Evolutionary conservation across 2,888 invertebrate genomes (phyloP), one percentile per base, ranked within the genome.

Genomic region (Hipparchia sbordonii): DNA sequence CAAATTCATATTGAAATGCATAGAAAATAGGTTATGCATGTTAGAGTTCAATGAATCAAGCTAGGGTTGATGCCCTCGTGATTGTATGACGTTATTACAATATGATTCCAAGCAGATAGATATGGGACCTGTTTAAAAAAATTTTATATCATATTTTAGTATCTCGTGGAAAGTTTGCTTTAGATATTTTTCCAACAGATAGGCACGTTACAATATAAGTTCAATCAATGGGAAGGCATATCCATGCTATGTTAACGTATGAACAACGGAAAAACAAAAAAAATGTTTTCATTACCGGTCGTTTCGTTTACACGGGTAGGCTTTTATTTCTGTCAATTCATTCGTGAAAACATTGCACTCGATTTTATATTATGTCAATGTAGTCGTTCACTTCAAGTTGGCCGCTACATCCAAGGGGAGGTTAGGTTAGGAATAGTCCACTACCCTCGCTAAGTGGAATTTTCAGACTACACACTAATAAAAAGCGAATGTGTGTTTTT

Each of bases 221-320:
- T 56, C 2, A 39, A 33, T 67, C 39, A 61, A 63, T 61, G 61
- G 67, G 46, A 60, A 10, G 77, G 45, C 77, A 57, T 79, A 79
- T 84, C 86, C 81, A 79, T 72, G 77, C 57, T 74, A 71, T 60
- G 74, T 75, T 73, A 75, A 74, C 56, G 75, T 61, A 33, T 69
- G 66, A 72, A 76, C 73, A 70, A 56, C 70, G 75, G 75, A 77
- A 81, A 81, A 79, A 79, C 6, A 78, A 79, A 80, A 84, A 85
- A 85, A 84, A 84, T 82, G 81, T 85, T 86, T 88, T 88, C 83
- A 88, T 88, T 85, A 86, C 84, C 81, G 81, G 81, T 85, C 84
- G 86, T 87, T 87, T 82, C 81, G 81, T 79, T 82, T 82, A 86
- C 85, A 86, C 83, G 83, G 81, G 78, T 80, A 79, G 79, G 82